Evolutionary conservation across 2,888 invertebrate species (phyloP), one percentile per base, ranked within the genome.

Genomic region (Euplagia quadripunctaria): DNA sequence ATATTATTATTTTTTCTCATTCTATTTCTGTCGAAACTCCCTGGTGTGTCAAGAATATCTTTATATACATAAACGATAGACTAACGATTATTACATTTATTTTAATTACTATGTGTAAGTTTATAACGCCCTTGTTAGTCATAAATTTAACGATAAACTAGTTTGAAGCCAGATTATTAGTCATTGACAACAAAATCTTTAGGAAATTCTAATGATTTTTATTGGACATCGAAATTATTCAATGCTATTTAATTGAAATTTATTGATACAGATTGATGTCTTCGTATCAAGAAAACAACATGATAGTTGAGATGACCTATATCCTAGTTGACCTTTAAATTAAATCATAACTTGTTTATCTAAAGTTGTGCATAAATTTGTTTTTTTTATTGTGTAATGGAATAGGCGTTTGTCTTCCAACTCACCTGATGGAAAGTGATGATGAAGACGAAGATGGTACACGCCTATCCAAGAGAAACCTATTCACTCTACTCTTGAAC

Each of bases 241-340:
- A 49, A 46, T 46, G 31, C 31, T 31, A 31, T 9, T 46, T 3
- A 0, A 11, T 46, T 14, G 3, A 6, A 11, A 51, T 16, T 52
- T 4, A 52, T 52, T 52, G 17, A 52, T 11, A 55, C 41, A 52
- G n/a, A 31, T 31, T 31, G 31, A 52, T n/a, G 6, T n/a, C 68
- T 71, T 51, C 61, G n/a, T 68, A 49, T 65, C 2, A 14, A 58
- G 31, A 31, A 58, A 52, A 71, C 66, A 70, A 43, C 41, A 64
- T 71, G 42, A 42, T 46, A 55, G 46, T n/a, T 46, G 58, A 12
- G 52, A 5, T 52, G 20, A 42, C 49, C n/a, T 49, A 63, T 70
- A 61, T 61, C 31, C 63, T 14, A 70, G 31, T 49, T 49, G 49
- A 64, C 49, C 61, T 63, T 70, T 63, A 41, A 41, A 17, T 52